Percentiles rank a stretch among this genome's conserved stretches.
phyloP scores from a whole-genome alignment of 2,888 invertebrate genomes.

The Meliscaeva auricollis region DNA sequence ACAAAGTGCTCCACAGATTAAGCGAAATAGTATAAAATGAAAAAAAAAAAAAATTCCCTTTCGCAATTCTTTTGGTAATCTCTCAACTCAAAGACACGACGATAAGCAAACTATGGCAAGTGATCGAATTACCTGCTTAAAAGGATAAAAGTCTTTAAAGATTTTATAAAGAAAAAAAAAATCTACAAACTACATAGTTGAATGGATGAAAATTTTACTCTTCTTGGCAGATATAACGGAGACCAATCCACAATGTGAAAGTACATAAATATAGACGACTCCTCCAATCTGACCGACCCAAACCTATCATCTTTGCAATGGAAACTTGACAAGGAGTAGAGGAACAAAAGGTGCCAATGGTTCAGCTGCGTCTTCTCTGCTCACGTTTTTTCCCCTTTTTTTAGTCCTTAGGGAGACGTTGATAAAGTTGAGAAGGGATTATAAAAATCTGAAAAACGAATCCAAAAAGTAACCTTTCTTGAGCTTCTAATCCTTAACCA shows the following conservation, averaged over 20 bases:
- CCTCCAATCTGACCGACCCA: slow-evolving; percentile 6
- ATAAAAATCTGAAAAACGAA: slow-evolving; percentile 45
- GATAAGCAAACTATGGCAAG: slow-evolving; percentile 50
- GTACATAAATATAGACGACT: too few relatives aligned
- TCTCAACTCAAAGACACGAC: slow-evolving; percentile 31
- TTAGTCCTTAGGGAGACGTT: slow-evolving; percentile 45
- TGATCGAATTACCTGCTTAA: slow-evolving; percentile 66
- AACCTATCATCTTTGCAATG: neutral
- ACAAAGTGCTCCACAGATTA: slow-evolving; percentile 26
- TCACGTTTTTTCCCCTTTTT: slow-evolving; percentile 32
- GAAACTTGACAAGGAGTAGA: slow-evolving; percentile 19
- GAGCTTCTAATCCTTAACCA: slow-evolving; percentile 51
- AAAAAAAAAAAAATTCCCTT: slow-evolving; percentile 7
- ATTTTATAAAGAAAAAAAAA: neutral
- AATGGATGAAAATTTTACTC: slow-evolving; percentile 57
- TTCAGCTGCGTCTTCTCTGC: slow-evolving; percentile 49
- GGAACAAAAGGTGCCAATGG: slow-evolving; percentile 50
- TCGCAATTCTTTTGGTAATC: neutral
- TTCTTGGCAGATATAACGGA: slow-evolving; percentile 1
- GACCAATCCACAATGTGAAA: slow-evolving; percentile 14
- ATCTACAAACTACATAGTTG: slow-evolving; percentile 9
- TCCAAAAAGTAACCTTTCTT: slow-evolving; percentile 7
- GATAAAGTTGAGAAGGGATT: slow-evolving; percentile 62
- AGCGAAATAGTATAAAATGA: slow-evolving; percentile 24
- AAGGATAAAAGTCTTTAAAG: slow-evolving; percentile 59